Base-by-base conservation (phyloP, 2,888 invertebrate species). In the Apotomis betuletana region DNA sequence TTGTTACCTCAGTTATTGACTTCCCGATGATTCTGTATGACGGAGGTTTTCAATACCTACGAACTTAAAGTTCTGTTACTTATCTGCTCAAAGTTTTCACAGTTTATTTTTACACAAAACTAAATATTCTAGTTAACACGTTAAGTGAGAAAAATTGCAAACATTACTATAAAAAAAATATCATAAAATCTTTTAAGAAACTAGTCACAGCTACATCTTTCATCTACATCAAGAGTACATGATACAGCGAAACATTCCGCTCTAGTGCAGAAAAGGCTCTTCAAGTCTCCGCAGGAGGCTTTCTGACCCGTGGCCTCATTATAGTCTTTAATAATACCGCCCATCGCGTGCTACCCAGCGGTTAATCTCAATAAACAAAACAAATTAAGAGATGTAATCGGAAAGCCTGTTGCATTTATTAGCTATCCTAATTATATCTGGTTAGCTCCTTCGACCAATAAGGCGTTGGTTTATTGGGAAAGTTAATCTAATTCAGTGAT, bases 321-420 rank as follows among this genome's bases (percentile, higher is more conserved):
- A 41, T 70, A 70, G 49, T 41, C n/a, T 65, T 59, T 70, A 70
- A 59, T 59, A 60, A 60, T 60, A 27, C 15, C 62, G 15, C 41
- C 70, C 59, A 55, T 61, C 51, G 67, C 71, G 61, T 67, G 67
- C 55, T 5, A n/a, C 4, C 1, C 46, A 44, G 38, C 38, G 15
- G 70, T 52, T 62, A 49, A 36, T 38, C 62, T 52, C 52, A 52
- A 64, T 70, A 44, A 70, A 46, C 55, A 57, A 51, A 62, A 71
- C 71, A 71, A 71, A 71, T 71, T 71, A 67, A 61, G 38, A 71
- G 61, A 71, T 71, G 44, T 71, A 67, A 67, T 52, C 71, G 52
- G 15, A 41, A 36, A 65, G 46, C 65, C 36, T 57, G 58, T 69
- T 63, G 41, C 49, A n/a, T 41, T 58, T 69, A 69, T 62, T 57